Percentiles rank a stretch among this genome's conserved stretches.
phyloP scores from a whole-genome alignment of 2,888 invertebrate genomes.

The Odontocolon sp. region DNA sequence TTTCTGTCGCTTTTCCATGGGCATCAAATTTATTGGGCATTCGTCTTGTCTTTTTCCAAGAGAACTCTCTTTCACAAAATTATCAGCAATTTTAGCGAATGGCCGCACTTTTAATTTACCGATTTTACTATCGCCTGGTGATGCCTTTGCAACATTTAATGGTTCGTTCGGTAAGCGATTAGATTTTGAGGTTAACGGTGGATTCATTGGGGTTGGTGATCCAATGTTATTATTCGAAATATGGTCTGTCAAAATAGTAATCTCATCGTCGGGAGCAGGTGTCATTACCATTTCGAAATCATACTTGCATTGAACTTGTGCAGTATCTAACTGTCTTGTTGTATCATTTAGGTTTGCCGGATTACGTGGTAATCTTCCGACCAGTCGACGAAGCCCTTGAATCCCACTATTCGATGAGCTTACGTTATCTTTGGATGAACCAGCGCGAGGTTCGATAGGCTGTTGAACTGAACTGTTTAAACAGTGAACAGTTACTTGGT shows the following conservation, averaged over 20 bases:
- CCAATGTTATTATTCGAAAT: background rate
- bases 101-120: background rate
- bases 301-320: background rate
- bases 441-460: too few relatives aligned
- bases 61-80: background rate
- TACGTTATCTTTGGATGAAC: background rate
- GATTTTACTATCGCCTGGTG: background rate
- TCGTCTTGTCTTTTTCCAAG: slow-evolving; percentile 11
- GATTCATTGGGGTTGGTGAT: background rate
- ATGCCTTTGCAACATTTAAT: too few relatives aligned
- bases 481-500: background rate
- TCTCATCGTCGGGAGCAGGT: background rate
- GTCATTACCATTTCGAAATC: slow-evolving; percentile 6
- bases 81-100: slow-evolving; percentile 8
- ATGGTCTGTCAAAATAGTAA: background rate
- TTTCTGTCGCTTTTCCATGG: background rate
- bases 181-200: too few relatives aligned
- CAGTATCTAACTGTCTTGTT: too few relatives aligned
- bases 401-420: background rate
- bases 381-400: background rate
- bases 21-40: background rate
- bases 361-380: background rate
- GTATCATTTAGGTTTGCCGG: background rate
- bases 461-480: background rate
- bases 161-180: background rate